phyloP scores from a whole-genome alignment of 2,113 vertebrate species.

The Orcinus orca region DNA sequence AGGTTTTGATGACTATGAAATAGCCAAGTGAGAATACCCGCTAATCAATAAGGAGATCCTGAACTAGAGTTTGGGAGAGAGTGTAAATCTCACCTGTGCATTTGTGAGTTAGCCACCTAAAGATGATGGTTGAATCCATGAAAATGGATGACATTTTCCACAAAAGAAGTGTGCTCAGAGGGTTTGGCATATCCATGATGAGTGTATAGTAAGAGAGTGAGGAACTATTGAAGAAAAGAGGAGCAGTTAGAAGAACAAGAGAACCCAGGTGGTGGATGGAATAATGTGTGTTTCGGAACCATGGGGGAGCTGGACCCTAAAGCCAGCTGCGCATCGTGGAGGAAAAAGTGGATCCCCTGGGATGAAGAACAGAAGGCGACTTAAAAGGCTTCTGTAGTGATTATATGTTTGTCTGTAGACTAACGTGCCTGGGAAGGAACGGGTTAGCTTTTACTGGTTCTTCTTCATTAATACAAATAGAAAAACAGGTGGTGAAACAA shows the following conservation, averaged over 20 bases:
- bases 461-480: conserved; percentile 19
- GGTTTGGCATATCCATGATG: background rate
- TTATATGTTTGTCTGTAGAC: background rate
- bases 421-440: background rate
- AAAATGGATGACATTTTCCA: background rate
- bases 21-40: background rate
- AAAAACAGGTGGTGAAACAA: conserved; percentile 32
- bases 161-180: background rate
- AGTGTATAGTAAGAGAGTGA: fast-evolving
- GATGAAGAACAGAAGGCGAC: background rate
- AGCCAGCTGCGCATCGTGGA: background rate
- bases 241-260: background rate
- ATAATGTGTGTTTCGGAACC: background rate
- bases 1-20: background rate
- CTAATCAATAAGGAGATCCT: background rate
- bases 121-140: background rate
- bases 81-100: background rate
- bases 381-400: background rate
- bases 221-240: background rate
- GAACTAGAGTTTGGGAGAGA: background rate
- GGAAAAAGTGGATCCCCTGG: background rate
- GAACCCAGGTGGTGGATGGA: background rate
- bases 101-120: background rate
- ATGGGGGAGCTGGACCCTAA: background rate
- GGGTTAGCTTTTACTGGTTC: background rate